Percentiles rank a stretch among this genome's conserved stretches.
Evolutionary conservation across 1,140 invertebrate genomes (phyloP).

Genomic region (Drosophila elegans): DNA sequence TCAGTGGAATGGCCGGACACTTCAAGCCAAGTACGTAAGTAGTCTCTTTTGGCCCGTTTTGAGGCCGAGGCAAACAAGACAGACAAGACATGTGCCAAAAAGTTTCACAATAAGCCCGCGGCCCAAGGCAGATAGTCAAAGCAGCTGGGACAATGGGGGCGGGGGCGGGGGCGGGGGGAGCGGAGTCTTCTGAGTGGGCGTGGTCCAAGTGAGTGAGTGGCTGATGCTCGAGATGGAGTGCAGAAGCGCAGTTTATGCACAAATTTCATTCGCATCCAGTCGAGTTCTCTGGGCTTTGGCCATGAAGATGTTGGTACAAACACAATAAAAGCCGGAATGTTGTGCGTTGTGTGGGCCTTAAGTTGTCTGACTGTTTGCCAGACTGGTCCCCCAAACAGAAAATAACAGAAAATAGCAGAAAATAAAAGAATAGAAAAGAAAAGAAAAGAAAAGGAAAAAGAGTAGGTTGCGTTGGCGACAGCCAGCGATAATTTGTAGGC

Average conservation of each 20-base stretch:
- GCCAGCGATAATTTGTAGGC: conserved; percentile 71
- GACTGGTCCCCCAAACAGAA: conserved; percentile 36
- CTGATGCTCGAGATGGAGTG: conserved; percentile 41
- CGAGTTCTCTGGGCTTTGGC: conserved; percentile 29
- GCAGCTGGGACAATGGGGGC: not conserved
- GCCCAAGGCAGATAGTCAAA: conserved; percentile 50
- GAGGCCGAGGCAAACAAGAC: conserved; percentile 53
- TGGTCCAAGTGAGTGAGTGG: conserved; percentile 49
- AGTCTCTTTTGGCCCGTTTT: conserved; percentile 42
- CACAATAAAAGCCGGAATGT: conserved; percentile 15
- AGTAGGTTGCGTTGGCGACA: conserved; percentile 49
- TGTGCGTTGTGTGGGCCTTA: conserved; percentile 28
- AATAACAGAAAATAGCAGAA: not conserved
- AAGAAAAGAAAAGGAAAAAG: conserved; percentile 23
- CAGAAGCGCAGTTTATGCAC: conserved; percentile 77
- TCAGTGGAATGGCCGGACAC: conserved; percentile 18
- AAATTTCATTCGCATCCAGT: conserved; percentile 66
- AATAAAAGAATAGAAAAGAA: conserved; percentile 2
- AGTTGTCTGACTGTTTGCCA: conserved; percentile 57
- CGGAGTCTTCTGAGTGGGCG: conserved; percentile 18
- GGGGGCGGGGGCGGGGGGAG: conserved; percentile 6
- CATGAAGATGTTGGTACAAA: conserved; percentile 46
- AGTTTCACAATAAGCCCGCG: conserved; percentile 78
- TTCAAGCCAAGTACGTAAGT: conserved; percentile 40
- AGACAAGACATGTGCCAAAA: conserved; percentile 81